Evolutionary conservation across 2,113 vertebrate genomes (phyloP).

Genomic region (Hemichromis elongatus): DNA sequence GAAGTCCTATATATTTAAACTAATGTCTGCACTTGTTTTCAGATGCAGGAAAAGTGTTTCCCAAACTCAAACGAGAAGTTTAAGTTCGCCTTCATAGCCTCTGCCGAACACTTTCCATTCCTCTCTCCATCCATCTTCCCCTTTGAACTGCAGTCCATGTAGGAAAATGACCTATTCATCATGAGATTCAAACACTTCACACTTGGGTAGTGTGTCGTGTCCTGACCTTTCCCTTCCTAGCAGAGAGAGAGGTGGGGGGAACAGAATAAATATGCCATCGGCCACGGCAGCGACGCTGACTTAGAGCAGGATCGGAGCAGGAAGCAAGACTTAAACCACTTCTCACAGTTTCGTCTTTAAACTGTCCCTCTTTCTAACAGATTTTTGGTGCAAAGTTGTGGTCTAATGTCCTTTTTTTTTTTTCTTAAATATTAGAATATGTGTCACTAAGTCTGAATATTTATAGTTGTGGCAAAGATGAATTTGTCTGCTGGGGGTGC

Average conservation of each 20-base stretch:
- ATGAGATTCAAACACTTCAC: slow-evolving; percentile 49
- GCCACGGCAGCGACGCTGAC: neutral
- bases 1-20: neutral
- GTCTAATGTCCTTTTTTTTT: neutral
- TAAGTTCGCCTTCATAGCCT: neutral
- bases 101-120: neutral
- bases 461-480: neutral
- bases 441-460: neutral
- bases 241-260: neutral
- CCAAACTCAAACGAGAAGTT: neutral
- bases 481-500: neutral
- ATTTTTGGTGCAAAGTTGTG: neutral
- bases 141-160: neutral
- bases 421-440: neutral
- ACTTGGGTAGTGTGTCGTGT: slow-evolving; percentile 10
- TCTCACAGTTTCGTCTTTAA: neutral
- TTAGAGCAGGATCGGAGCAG: slow-evolving; percentile 28
- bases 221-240: slow-evolving; percentile 24
- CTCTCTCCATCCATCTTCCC: neutral
- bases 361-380: neutral
- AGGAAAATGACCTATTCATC: slow-evolving; percentile 39
- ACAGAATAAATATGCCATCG: slow-evolving; percentile 52
- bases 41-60: neutral
- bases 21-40: neutral
- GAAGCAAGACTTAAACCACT: slow-evolving; percentile 7